Base-by-base conservation (phyloP, 2,888 invertebrate species). In the Acleris sparsana region DNA sequence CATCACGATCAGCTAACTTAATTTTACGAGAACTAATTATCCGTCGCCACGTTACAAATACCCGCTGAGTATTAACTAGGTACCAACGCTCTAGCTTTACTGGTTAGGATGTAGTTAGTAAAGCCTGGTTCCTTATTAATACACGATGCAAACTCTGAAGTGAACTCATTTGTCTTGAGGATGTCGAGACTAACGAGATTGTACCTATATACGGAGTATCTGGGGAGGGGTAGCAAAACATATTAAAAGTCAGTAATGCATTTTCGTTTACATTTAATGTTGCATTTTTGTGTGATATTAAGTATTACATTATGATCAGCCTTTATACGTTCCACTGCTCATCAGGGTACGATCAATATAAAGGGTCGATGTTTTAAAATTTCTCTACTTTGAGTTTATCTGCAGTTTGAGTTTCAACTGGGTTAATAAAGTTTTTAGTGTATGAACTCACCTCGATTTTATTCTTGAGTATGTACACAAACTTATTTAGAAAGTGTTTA, bases 11-110 rank as follows among this genome's bases (percentile, higher is more conserved):
- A 75, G 74, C 74, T 76, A 77, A 75, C 76, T 72, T 74, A 75
- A 77, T 77, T 76, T 78, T 75, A 71, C 72, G 70, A 70, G 62
- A 73, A 78, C 78, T 75, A 78, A 82, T 82, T 81, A 77, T 71
- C 69, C 43, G 22, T 13, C 43, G 46, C 77, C 71, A 72, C 62
- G 70, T 73, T 59, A 56, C 33, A 58, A 62, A 51, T 61, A n/a
- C 62, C 62, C 53, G 25, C 51, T 44, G 60, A 44, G 43, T 51
- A 49, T 60, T 29, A 51, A 44, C 29, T 53, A 49, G 48, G n/a
- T 29, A 43, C 44, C 49, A 20, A 29, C 44, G 60, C 39, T 60
- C 60, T 43, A 51, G 17, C 43, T 60, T 65, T 29, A 65, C 51
- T 60, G 60, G 60, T 60, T 60, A 53, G 44, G 20, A 55, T 55